These are phyloP conservation scores for Aldabrachelys gigantea DNA, from an alignment of 2,113 vertebrate species.

Conservation along the genomic window DNA sequence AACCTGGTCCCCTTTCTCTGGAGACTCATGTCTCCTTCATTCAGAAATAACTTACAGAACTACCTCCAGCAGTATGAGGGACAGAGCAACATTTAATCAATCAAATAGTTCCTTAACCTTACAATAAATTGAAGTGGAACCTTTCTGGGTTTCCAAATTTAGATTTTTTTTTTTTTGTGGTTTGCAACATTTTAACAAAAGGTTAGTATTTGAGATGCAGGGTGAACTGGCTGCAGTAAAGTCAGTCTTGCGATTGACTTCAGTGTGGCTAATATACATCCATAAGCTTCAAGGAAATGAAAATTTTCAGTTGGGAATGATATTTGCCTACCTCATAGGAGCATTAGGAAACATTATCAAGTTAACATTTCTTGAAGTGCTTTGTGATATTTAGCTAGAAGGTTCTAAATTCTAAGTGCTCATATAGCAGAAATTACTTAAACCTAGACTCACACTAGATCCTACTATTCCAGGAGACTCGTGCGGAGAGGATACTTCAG, in stretches of 20 bases:
- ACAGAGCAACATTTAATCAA: neutral
- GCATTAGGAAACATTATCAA: neutral
- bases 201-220: neutral
- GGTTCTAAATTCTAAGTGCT: neutral
- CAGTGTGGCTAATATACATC: neutral
- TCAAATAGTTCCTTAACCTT: neutral
- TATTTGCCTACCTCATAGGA: neutral
- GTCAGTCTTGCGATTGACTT: neutral
- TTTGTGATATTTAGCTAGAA: neutral
- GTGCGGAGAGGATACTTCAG: constrained; percentile 87
- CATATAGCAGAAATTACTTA: neutral
- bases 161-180: neutral
- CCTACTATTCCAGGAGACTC: constrained; percentile 81
- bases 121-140: neutral
- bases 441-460: neutral
- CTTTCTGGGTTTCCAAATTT: neutral
- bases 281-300: neutral
- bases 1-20: neutral
- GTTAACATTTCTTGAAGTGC: neutral
- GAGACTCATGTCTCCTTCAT: neutral
- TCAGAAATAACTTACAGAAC: neutral
- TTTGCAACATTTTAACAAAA: neutral
- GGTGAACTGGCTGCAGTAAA: neutral
- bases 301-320: neutral
- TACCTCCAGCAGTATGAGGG: neutral